Percentiles rank a stretch among this genome's conserved stretches.
These are phyloP conservation scores for Spea multiplicata DNA, from an alignment of 2,113 vertebrate genomes.

Conservation along the genomic window DNA sequence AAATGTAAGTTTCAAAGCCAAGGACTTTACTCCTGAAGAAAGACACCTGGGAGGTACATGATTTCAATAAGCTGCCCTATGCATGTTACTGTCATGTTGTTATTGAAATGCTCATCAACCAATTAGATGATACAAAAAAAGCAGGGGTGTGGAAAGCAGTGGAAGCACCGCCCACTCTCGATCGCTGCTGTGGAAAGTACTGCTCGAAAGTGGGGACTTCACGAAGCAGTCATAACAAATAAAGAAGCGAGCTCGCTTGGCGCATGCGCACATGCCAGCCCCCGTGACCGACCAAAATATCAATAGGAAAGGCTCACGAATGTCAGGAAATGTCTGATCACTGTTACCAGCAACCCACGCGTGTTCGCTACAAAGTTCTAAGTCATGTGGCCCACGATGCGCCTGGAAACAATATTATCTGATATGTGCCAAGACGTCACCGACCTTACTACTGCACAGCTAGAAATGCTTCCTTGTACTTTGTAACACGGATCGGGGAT, in stretches of 20 bases:
- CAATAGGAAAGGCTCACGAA: conserved; percentile 31
- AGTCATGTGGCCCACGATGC: conserved; percentile 47
- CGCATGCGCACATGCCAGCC: conserved; percentile 51
- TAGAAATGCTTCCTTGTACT: conserved; percentile 85
- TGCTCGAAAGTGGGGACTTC: conserved; percentile 12
- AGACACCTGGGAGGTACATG: too few relatives aligned
- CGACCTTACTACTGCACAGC: conserved; percentile 61
- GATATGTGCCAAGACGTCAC: conserved; percentile 80
- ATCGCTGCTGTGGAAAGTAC: conserved; percentile 16
- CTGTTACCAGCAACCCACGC: conserved; percentile 26
- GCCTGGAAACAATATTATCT: conserved; percentile 78
- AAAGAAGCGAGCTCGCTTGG: conserved; percentile 41
- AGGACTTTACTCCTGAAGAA: too few relatives aligned
- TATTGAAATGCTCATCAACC: neutral
- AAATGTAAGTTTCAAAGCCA: too few relatives aligned
- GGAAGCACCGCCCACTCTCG: neutral
- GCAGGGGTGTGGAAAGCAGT: neutral
- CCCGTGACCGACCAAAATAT: conserved; percentile 51
- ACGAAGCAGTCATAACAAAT: conserved; percentile 43
- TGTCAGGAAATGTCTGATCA: conserved; percentile 45
- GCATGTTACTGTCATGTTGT: too few relatives aligned
- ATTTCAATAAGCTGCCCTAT: too few relatives aligned
- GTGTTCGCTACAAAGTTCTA: conserved; percentile 41
- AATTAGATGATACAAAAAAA: neutral
- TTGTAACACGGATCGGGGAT: conserved; percentile 70